A percentile compares a stretch with the other conserved stretches of the same genome.
Evolutionary conservation across 1,140 invertebrate species (phyloP).

Genomic region (Drosophila melanica): DNA sequence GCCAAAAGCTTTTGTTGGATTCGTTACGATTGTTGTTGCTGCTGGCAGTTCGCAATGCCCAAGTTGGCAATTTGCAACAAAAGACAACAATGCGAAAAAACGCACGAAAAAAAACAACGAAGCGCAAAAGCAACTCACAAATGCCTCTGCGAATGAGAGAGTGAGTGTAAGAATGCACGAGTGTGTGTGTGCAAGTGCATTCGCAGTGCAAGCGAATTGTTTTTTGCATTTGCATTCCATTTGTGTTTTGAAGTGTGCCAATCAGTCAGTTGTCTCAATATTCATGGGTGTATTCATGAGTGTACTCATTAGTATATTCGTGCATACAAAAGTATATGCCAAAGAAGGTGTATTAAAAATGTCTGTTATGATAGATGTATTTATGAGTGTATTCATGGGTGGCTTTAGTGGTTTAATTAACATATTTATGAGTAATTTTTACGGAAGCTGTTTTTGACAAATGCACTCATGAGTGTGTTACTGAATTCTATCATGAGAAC

Average conservation of each 20-base stretch:
- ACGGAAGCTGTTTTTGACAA: background rate
- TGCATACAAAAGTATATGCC: too few relatives aligned
- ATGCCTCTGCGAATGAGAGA: background rate
- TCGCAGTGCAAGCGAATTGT: background rate
- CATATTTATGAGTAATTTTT: too few relatives aligned
- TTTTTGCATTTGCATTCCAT: conserved; percentile 9
- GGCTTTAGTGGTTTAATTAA: too few relatives aligned
- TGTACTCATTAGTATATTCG: background rate
- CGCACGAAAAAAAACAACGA: conserved; percentile 7
- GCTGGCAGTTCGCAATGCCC: conserved; percentile 64
- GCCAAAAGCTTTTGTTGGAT: conserved; percentile 66
- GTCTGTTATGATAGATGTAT: background rate
- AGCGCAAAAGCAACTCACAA: conserved; percentile 14
- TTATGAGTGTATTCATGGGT: conserved; percentile 17
- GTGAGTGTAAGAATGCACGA: background rate
- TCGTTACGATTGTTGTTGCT: conserved; percentile 25
- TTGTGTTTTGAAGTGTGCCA: background rate
- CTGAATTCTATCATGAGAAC: too few relatives aligned
- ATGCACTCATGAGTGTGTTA: background rate
- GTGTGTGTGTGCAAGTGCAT: conserved; percentile 21
- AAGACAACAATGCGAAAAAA: conserved; percentile 61
- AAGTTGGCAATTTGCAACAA: conserved; percentile 79
- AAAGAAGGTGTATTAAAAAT: background rate
- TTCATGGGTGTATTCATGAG: conserved; percentile 16
- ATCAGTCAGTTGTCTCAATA: conserved; percentile 5